A percentile compares a stretch with the other conserved stretches of the same genome.
Evolutionary conservation across 2,888 invertebrate genomes (phyloP).

Genomic region (Polydesmus complanatus): DNA sequence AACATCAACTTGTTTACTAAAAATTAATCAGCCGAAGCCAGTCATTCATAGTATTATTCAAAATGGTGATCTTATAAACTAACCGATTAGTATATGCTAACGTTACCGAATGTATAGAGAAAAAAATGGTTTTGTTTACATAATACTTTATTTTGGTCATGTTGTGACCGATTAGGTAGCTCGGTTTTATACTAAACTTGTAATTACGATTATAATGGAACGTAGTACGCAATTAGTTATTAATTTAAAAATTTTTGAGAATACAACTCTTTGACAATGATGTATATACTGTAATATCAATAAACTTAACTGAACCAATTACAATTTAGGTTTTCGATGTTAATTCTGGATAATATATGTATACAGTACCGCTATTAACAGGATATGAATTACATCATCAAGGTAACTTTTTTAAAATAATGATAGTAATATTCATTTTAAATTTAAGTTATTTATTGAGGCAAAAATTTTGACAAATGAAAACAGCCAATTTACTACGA

Average conservation of each 20-base stretch:
- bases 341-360: no score
- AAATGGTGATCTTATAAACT: not conserved
- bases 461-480: no score
- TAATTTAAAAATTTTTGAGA: not conserved
- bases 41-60: not conserved
- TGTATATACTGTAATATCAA: not conserved
- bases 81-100: not conserved
- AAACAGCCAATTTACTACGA: no score
- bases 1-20: no score
- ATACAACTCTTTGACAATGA: not conserved
- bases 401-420: no score
- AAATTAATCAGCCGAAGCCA: not conserved
- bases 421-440: no score
- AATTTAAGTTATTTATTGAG: no score
- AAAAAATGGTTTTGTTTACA: not conserved
- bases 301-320: not conserved
- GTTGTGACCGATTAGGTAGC: not conserved
- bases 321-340: no score
- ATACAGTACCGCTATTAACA: no score
- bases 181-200: not conserved
- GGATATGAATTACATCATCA: no score
- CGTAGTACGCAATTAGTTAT: not conserved
- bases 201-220: not conserved
- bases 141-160: not conserved
- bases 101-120: not conserved